These are phyloP conservation scores for Reticulitermes speratus DNA, from an alignment of 1,140 invertebrate species.

Conservation along the genomic window DNA sequence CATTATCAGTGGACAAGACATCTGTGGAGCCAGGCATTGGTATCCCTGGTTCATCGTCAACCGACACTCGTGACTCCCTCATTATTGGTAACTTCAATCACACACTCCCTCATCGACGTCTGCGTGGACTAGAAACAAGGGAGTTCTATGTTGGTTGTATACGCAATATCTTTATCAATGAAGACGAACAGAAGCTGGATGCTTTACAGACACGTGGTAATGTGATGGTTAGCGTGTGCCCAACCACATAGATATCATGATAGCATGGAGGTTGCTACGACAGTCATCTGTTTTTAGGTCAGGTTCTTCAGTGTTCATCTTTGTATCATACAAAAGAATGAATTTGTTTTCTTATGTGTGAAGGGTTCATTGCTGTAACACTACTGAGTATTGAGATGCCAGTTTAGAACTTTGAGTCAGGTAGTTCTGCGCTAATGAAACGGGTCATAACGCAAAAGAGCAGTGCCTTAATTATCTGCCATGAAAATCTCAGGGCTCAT, in stretches of 20 bases:
- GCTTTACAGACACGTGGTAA: constrained; percentile 61
- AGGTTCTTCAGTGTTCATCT: too few species aligned
- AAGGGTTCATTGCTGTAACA: too few species aligned
- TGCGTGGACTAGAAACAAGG: constrained; percentile 50
- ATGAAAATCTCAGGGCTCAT: too few species aligned
- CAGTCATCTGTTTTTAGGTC: too few species aligned
- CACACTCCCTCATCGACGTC: constrained; percentile 34
- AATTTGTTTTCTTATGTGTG: too few species aligned
- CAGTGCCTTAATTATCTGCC: too few species aligned
- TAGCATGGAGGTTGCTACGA: not conserved
- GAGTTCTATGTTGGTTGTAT: constrained; percentile 83
- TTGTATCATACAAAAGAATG: too few species aligned
- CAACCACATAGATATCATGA: constrained; percentile 57
- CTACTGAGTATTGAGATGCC: too few species aligned
- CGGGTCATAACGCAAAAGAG: too few species aligned
- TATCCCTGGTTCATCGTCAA: constrained; percentile 58
- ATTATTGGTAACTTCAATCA: constrained; percentile 86
- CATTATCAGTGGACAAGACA: constrained; percentile 76
- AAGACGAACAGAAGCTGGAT: constrained; percentile 57
- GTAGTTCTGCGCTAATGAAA: too few species aligned
- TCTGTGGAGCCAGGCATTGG: constrained; percentile 67
- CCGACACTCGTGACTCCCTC: constrained; percentile 80
- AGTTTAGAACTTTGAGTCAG: too few species aligned
- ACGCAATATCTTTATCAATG: constrained; percentile 65
- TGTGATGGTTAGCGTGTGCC: constrained; percentile 69